phyloP scores from a whole-genome alignment of 2,888 invertebrate species.

The Strigamia transsilvanica region DNA sequence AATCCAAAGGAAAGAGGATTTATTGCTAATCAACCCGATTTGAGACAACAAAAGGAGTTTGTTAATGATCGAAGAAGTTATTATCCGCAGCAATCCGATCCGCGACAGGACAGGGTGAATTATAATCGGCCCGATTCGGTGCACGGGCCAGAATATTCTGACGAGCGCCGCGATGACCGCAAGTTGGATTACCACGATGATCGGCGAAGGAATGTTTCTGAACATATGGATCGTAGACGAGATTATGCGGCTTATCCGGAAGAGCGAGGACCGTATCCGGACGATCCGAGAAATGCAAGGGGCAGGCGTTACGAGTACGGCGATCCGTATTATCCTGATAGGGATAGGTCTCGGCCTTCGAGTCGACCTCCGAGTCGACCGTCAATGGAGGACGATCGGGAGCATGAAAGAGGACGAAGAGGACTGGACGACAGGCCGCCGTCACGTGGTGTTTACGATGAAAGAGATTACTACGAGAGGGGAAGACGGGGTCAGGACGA shows the following conservation, averaged over 20 bases:
- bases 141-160: background rate
- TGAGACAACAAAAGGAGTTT: background rate
- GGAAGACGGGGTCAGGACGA: conserved; percentile 51
- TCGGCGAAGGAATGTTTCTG: background rate
- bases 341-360: conserved; percentile 57
- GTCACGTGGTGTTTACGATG: conserved; percentile 57
- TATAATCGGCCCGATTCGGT: background rate
- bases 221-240: background rate
- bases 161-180: background rate
- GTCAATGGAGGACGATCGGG: conserved; percentile 55
- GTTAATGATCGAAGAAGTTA: background rate
- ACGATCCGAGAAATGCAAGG: conserved; percentile 57
- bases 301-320: conserved; percentile 61
- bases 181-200: background rate
- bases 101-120: background rate
- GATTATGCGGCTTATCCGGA: conserved; percentile 8
- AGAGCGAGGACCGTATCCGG: background rate
- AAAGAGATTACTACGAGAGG: conserved; percentile 51
- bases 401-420: conserved; percentile 53
- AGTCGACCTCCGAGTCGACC: conserved; percentile 53
- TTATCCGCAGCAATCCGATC: background rate
- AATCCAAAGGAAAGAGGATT: background rate
- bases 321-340: conserved; percentile 55
- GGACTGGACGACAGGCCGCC: conserved; percentile 55
- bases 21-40: background rate